Conservation (phyloP, 2,888 invertebrate genomes). For the Euphydryas editha region DNA sequence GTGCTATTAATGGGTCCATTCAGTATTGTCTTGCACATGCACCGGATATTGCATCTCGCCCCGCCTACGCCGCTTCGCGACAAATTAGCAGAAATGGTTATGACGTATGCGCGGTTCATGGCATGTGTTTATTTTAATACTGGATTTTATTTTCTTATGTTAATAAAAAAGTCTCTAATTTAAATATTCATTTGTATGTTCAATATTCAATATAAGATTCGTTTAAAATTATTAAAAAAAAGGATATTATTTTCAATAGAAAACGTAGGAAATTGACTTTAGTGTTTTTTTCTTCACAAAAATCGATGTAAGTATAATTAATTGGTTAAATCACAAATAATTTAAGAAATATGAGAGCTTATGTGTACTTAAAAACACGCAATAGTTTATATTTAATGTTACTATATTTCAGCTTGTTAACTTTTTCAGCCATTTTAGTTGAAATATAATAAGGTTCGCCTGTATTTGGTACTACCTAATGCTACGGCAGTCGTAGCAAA, state of each 20-base stretch:
- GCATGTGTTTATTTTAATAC: constrained; percentile 41
- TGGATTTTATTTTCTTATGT: constrained; percentile 32
- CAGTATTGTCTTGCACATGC: constrained; percentile 81
- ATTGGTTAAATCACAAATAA: too few species aligned
- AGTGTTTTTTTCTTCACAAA: too few species aligned
- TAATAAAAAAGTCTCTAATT: constrained; percentile 15
- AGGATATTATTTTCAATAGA: too few species aligned
- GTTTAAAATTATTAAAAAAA: too few species aligned
- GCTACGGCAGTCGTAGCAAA: constrained; percentile 71
- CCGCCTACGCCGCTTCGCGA: constrained; percentile 53
- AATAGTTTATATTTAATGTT: neutral
- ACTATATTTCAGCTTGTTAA: too few species aligned
- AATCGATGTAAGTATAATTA: too few species aligned
- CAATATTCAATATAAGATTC: too few species aligned
- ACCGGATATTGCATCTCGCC: constrained; percentile 68
- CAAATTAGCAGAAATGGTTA: constrained; percentile 73
- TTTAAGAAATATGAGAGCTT: too few species aligned
- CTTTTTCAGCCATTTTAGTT: neutral
- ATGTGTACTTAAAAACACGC: neutral
- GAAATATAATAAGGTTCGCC: neutral
- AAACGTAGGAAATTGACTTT: too few species aligned
- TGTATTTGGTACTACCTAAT: constrained; percentile 25
- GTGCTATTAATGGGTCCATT: constrained; percentile 79
- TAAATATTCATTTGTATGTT: neutral
- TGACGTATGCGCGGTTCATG: constrained; percentile 36